Evolutionary conservation across 2,797 vertebrate species (phyloP), one percentile per base, ranked within the genome.

Genomic region (Chiroxiphia lanceolata): DNA sequence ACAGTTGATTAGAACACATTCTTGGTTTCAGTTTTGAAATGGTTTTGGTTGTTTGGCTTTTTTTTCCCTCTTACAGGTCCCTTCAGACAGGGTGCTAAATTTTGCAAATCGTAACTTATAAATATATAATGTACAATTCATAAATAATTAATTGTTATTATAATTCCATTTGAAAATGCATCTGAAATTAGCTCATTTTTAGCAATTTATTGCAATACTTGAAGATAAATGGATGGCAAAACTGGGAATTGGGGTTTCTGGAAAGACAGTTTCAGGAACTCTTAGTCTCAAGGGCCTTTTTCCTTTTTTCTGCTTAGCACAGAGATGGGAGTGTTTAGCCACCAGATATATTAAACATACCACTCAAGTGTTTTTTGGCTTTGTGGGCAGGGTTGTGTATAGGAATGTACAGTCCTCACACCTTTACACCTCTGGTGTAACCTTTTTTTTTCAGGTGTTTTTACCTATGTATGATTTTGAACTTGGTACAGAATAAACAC

Each of bases 211-310:
- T 63, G 45, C 19, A 22, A 40, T 76, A 48, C 27, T 81, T 59
- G 26, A 76, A 95, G 53, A 59, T 50, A 90, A 94, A 71, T 29
- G n/a, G 34, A 67, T 91, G 56, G 36, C 50, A 83, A 71, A 96
- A 69, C 54, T 86, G 65, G 27, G 45, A 75, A 75, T 7, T 71
- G 53, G 31, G 44, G 2, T 77, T 68, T 83, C 56, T 60, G 57
- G 25, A 77, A 80, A 47, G 25, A 45, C 6, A 40, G 13, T 78
- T 87, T 86, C 61, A 83, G 31, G 25, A 86, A 33, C 33, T 71
- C 29, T 51, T n/a, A 47, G 31, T 81, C 86, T 47, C n/a, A 53
- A 42, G 27, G 10, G 2, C 15, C 21, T 81, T 86, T 89, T 74
- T 87, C 13, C n/a, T 59, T 18, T 19, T 84, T 50, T 61, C 15